phyloP scores from a whole-genome alignment of 1,140 invertebrate species.

The Campoletis sonorensis region DNA sequence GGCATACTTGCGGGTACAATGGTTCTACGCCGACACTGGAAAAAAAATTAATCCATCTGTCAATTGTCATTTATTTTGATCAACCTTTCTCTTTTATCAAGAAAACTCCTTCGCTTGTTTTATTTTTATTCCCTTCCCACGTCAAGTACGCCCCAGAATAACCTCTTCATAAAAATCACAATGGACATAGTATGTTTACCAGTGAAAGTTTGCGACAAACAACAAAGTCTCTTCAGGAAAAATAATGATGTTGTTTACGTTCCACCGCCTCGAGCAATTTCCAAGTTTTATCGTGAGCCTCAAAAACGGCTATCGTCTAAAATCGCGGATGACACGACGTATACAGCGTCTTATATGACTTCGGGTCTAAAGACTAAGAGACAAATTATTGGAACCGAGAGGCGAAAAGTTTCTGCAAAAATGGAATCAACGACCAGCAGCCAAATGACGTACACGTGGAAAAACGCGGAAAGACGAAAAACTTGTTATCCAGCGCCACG shows the following conservation, averaged over 20 bases:
- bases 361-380: neutral
- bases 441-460: constrained; percentile 49
- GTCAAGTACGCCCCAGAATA: neutral
- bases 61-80: neutral
- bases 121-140: neutral
- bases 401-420: constrained; percentile 44
- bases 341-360: constrained; percentile 41
- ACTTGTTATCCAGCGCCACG: constrained; percentile 46
- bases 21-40: constrained; percentile 93
- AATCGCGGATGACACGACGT: constrained; percentile 44
- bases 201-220: constrained; percentile 5
- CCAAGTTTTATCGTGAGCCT: constrained; percentile 1
- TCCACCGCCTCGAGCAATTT: constrained; percentile 40
- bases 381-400: neutral
- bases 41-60: constrained; percentile 39
- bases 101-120: neutral
- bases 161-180: constrained; percentile 9
- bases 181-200: constrained; percentile 47
- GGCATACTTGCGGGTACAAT: constrained; percentile 92
- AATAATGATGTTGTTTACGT: constrained; percentile 45
- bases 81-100: constrained; percentile 28
- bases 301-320: constrained; percentile 29
- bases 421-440: constrained; percentile 46
- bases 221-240: constrained; percentile 33
- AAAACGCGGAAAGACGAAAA: constrained; percentile 23